Conservation (phyloP, 2,113 vertebrate species). For the Tursiops truncatus region DNA sequence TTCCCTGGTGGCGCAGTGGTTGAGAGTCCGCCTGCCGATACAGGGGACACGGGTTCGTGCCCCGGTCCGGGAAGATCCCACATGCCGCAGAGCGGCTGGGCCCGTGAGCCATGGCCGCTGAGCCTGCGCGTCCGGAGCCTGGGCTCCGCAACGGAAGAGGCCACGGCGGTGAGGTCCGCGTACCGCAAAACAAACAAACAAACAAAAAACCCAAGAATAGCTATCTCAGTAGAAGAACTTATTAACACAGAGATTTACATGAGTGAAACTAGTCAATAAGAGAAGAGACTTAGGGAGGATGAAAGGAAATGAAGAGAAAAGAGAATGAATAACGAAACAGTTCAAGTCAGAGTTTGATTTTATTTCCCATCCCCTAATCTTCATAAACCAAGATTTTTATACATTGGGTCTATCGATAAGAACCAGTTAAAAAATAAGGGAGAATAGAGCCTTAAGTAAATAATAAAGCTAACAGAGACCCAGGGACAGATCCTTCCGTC, state of each 20-base stretch:
- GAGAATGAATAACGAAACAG: neutral
- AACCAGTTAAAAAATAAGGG: conserved; percentile 55
- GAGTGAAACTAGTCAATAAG: neutral
- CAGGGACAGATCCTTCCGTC: conserved; percentile 54
- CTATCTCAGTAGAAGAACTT: neutral
- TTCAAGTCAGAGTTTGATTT: neutral
- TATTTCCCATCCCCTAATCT: neutral
- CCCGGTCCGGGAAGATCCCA: no score
- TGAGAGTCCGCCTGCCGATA: no score
- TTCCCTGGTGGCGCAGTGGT: no score
- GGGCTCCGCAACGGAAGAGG: no score
- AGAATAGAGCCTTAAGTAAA: conserved; percentile 25
- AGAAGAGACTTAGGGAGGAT: neutral
- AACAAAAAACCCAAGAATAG: conserved; percentile 9
- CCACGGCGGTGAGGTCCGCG: no score
- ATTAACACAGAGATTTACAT: conserved; percentile 27
- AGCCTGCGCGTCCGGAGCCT: no score
- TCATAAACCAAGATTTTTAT: neutral
- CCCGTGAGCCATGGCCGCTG: no score
- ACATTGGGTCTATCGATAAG: neutral
- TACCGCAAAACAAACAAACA: no score
- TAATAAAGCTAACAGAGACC: neutral
- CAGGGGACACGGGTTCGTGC: no score
- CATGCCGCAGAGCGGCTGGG: fast-evolving
- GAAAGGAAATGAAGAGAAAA: neutral